Conservation (phyloP, 2,113 vertebrate genomes). For the Nibea albiflora region DNA sequence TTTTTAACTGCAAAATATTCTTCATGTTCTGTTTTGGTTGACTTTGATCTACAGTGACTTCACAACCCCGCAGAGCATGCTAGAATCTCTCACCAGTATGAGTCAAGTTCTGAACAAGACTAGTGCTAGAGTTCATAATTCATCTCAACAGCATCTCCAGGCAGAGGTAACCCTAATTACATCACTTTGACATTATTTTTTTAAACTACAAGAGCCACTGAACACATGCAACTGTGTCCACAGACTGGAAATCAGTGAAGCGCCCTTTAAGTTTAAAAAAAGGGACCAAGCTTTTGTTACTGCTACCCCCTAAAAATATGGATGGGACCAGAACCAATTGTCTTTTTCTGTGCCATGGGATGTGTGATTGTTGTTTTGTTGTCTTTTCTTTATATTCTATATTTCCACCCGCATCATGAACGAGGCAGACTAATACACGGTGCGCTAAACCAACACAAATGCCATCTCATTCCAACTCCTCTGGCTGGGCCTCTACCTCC, state of each 20-base stretch:
- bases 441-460: slow-evolving; percentile 28
- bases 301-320: background rate
- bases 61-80: too few relatives aligned
- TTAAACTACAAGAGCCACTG: background rate
- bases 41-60: too few relatives aligned
- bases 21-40: too few relatives aligned
- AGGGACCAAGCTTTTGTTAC: slow-evolving; percentile 1
- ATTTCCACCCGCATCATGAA: slow-evolving; percentile 8
- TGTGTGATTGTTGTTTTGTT: slow-evolving; percentile 25
- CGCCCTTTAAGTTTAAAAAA: background rate
- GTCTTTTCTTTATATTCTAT: background rate
- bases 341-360: background rate
- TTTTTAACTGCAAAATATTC: too few relatives aligned
- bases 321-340: slow-evolving; percentile 3
- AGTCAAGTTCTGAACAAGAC: too few relatives aligned
- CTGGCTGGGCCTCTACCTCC: slow-evolving; percentile 35
- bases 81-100: too few relatives aligned
- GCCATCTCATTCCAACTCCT: slow-evolving; percentile 28
- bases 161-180: background rate
- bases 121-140: too few relatives aligned
- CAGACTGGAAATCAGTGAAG: background rate
- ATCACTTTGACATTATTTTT: background rate
- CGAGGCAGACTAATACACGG: slow-evolving; percentile 22
- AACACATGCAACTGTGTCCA: background rate
- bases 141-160: background rate